Conservation (phyloP, 2,113 vertebrate species). For the Illadopsis cleaveri region DNA sequence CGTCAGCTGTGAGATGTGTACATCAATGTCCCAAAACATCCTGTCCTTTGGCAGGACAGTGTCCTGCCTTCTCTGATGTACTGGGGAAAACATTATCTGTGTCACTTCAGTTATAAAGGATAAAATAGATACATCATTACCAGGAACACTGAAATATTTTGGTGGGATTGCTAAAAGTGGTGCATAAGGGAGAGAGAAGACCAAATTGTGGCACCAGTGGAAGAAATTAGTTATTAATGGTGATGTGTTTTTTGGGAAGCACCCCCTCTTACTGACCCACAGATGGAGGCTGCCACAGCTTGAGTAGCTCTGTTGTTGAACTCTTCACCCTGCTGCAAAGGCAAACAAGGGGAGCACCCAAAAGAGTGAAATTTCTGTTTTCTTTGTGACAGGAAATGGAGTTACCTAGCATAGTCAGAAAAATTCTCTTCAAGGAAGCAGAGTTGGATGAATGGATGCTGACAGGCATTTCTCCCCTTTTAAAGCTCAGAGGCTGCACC, state of each 20-base stretch:
- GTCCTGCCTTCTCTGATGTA: not conserved
- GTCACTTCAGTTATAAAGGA: slow-evolving; percentile 35
- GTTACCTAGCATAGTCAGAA: not conserved
- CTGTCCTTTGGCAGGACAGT: not conserved
- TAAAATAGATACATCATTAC: slow-evolving; percentile 48
- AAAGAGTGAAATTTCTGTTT: not conserved
- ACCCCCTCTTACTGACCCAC: not conserved
- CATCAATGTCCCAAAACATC: not conserved
- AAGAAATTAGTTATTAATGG: slow-evolving; percentile 32
- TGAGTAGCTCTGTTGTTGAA: not conserved
- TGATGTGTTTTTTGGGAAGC: not conserved
- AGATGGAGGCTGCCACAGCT: not conserved
- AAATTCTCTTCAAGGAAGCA: not conserved
- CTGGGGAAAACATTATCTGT: not conserved
- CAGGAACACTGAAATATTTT: slow-evolving; percentile 34
- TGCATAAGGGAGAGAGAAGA: slow-evolving; percentile 46
- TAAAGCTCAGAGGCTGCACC: not conserved
- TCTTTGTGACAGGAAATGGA: not conserved
- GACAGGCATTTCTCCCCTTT: not conserved
- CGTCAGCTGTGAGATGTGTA: not conserved
- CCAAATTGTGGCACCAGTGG: slow-evolving; percentile 14
- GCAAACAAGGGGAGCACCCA: not conserved
- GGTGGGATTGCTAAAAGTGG: slow-evolving; percentile 44
- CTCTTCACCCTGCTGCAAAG: not conserved
- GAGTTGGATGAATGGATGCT: not conserved